A percentile compares a stretch with the other conserved stretches of the same genome.
These are phyloP conservation scores for Papilio aristodemus DNA, from an alignment of 1,140 invertebrate genomes.

Conservation along the genomic window DNA sequence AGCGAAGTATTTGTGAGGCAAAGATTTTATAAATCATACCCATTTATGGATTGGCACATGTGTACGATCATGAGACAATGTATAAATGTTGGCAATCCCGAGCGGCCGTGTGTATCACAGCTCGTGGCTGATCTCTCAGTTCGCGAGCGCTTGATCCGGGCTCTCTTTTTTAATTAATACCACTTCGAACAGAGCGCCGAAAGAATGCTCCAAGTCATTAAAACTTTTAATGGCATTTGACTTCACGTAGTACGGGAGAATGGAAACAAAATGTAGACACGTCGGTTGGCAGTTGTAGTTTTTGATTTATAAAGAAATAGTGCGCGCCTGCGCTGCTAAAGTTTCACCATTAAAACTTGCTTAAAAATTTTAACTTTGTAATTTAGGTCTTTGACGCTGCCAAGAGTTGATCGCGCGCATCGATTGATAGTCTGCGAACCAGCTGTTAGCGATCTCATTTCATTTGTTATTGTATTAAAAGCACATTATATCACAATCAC, in stretches of 20 bases:
- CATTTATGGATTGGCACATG: not conserved
- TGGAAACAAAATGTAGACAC: constrained; percentile 66
- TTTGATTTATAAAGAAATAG: constrained; percentile 37
- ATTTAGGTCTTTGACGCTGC: constrained; percentile 1
- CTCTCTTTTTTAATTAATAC: constrained; percentile 78
- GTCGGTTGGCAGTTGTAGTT: constrained; percentile 57
- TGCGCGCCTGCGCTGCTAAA: constrained; percentile 6
- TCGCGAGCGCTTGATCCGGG: constrained; percentile 61
- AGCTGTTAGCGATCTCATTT: not conserved
- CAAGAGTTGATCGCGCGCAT: constrained; percentile 1
- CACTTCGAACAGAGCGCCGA: constrained; percentile 69
- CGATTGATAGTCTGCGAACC: not conserved
- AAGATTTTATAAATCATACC: not conserved
- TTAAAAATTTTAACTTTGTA: constrained; percentile 25
- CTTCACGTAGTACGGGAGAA: constrained; percentile 51
- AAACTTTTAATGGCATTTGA: constrained; percentile 78
- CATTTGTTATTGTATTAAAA: not conserved
- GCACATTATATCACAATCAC: not conserved
- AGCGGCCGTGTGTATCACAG: constrained; percentile 39
- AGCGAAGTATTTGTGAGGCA: not conserved
- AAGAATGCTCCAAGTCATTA: constrained; percentile 78
- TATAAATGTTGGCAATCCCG: not conserved
- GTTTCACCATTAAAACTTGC: constrained; percentile 17
- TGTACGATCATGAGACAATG: not conserved
- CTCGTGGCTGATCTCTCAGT: constrained; percentile 48